Conservation (phyloP, 2,113 vertebrate genomes). For the Neodontobutis hainanensis region DNA sequence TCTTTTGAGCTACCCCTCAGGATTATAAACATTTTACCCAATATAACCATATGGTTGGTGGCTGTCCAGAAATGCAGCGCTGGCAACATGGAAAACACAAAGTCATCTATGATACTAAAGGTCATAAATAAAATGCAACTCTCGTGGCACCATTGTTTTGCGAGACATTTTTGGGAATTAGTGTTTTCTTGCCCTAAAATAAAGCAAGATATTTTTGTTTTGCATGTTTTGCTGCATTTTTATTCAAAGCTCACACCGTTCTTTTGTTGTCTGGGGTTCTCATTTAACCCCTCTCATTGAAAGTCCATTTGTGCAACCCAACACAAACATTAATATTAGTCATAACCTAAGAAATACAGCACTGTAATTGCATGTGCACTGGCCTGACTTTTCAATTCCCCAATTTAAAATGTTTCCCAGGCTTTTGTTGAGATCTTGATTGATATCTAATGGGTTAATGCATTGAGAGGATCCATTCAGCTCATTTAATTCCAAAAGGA, state of each 20-base stretch:
- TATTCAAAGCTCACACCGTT: slow-evolving; percentile 20
- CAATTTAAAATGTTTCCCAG: slow-evolving; percentile 50
- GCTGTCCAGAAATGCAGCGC: slow-evolving; percentile 17
- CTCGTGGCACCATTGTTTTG: too few relatives aligned
- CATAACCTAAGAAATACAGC: slow-evolving; percentile 34
- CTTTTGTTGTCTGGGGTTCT: slow-evolving; percentile 40
- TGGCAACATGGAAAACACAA: slow-evolving; percentile 12
- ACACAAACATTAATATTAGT: slow-evolving; percentile 65
- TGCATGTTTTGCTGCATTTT: slow-evolving; percentile 16
- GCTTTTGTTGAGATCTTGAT: slow-evolving; percentile 71
- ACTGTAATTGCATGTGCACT: slow-evolving; percentile 53
- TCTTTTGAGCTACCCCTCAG: slow-evolving; percentile 30
- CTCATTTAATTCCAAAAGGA: slow-evolving; percentile 38
- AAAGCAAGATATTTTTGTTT: neutral
- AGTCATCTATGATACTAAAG: neutral
- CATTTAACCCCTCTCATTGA: slow-evolving; percentile 73
- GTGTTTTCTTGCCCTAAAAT: too few relatives aligned
- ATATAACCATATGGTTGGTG: slow-evolving; percentile 40
- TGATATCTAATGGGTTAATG: slow-evolving; percentile 81
- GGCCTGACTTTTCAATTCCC: slow-evolving; percentile 22
- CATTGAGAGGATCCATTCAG: slow-evolving; percentile 64
- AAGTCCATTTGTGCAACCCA: slow-evolving; percentile 79
- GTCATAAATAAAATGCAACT: neutral
- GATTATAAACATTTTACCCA: slow-evolving; percentile 42
- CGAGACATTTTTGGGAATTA: too few relatives aligned